These are phyloP conservation scores for Conchocele bisecta DNA, from an alignment of 2,888 invertebrate genomes.

Conservation along the genomic window DNA sequence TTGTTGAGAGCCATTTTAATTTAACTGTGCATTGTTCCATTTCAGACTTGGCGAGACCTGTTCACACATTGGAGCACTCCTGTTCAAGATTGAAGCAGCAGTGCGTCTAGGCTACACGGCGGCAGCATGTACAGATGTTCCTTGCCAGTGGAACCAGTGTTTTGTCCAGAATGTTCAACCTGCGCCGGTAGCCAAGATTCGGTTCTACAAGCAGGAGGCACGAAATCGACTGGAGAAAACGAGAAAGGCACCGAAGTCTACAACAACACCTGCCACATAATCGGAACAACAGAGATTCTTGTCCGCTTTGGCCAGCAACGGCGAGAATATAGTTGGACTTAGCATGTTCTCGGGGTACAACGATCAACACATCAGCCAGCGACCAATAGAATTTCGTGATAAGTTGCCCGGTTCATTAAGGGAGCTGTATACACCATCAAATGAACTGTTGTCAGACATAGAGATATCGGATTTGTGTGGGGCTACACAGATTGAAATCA, in stretches of 20 bases:
- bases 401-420: not conserved
- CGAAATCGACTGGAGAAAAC: not conserved
- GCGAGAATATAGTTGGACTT: not conserved
- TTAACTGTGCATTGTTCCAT: not conserved
- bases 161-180: constrained; percentile 35
- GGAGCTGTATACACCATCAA: not conserved
- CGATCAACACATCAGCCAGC: not conserved
- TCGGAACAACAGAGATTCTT: not conserved
- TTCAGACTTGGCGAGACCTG: constrained; percentile 47
- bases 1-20: no score
- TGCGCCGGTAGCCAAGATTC: constrained; percentile 8
- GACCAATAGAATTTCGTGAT: not conserved
- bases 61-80: constrained; percentile 37
- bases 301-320: not conserved
- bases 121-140: constrained; percentile 27
- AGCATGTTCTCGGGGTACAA: not conserved
- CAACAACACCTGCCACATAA: not conserved
- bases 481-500: not conserved
- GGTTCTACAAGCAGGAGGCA: constrained; percentile 17
- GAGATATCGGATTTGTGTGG: no score
- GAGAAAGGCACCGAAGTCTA: not conserved
- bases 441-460: not conserved
- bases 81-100: constrained; percentile 50
- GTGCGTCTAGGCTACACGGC: constrained; percentile 39
- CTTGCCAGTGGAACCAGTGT: constrained; percentile 37